Percentiles rank a stretch among this genome's conserved stretches.
Evolutionary conservation across 2,797 vertebrate genomes (phyloP).

Genomic region (Anolis apletophallus): DNA sequence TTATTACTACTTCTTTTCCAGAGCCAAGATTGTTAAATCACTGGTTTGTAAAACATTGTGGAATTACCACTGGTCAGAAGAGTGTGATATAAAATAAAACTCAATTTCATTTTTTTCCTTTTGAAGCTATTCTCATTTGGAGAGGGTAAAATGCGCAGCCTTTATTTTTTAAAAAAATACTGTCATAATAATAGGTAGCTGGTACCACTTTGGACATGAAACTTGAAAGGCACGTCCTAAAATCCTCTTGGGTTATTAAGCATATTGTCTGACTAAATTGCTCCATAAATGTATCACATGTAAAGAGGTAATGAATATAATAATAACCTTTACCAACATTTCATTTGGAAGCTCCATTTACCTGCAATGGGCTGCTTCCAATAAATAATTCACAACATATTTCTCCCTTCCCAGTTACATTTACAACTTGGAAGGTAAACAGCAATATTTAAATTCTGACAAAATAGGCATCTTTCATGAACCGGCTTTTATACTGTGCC

Average conservation of each 20-base stretch:
- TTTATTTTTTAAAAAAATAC: conserved; percentile 32
- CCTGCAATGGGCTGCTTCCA: conserved; percentile 62
- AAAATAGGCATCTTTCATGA: conserved; percentile 61
- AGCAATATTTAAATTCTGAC: conserved; percentile 68
- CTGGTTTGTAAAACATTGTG: conserved; percentile 43
- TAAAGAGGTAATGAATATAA: conserved; percentile 48
- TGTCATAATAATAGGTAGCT: conserved; percentile 24
- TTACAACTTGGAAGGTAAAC: conserved; percentile 64
- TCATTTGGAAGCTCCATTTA: conserved; percentile 73
- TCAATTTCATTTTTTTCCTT: conserved; percentile 38
- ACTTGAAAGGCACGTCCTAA: conserved; percentile 55
- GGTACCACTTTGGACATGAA: conserved; percentile 43
- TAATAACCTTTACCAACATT: conserved; percentile 65
- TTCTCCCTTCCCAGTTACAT: conserved; percentile 63
- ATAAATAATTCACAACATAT: conserved; percentile 66
- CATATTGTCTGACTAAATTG: conserved; percentile 36
- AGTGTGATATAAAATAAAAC: conserved; percentile 48
- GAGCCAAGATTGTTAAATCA: background rate
- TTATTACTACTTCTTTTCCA: background rate
- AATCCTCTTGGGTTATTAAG: conserved; percentile 65
- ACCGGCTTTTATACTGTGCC: conserved; percentile 42
- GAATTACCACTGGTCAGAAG: conserved; percentile 47
- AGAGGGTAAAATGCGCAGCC: conserved; percentile 46
- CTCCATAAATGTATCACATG: conserved; percentile 47
- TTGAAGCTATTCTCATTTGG: conserved; percentile 25